Percentiles rank a stretch among this genome's conserved stretches.
These are phyloP conservation scores for Drosophila prosaltans DNA, from an alignment of 1,140 invertebrate genomes.

Conservation along the genomic window DNA sequence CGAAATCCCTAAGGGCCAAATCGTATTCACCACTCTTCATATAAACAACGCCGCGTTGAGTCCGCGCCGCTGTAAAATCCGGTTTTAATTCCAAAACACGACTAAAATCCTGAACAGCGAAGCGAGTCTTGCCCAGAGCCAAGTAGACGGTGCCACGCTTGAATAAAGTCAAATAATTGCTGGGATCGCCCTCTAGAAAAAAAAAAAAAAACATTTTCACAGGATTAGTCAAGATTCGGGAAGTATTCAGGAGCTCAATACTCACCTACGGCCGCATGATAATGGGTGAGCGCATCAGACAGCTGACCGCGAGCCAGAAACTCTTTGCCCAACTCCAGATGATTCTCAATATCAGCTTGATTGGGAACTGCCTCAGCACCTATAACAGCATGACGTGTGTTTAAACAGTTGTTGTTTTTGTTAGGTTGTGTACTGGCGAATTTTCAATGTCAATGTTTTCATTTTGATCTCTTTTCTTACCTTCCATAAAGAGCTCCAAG, in stretches of 20 bases:
- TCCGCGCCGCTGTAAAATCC: slow-evolving; percentile 95
- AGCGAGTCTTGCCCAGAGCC: slow-evolving; percentile 97
- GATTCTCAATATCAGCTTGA: slow-evolving; percentile 93
- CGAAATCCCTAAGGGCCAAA: slow-evolving; percentile 92
- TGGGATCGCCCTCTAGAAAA: slow-evolving; percentile 95
- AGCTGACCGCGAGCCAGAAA: slow-evolving; percentile 96
- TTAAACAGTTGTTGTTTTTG: slow-evolving; percentile 21
- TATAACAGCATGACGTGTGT: slow-evolving; percentile 47
- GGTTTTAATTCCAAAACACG: slow-evolving; percentile 96
- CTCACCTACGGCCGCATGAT: slow-evolving; percentile 98
- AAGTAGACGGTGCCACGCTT: slow-evolving; percentile 98
- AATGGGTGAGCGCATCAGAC: slow-evolving; percentile 97
- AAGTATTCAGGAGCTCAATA: neutral
- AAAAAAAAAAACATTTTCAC: slow-evolving; percentile 62
- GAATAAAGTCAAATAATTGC: slow-evolving; percentile 97
- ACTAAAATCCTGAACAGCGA: slow-evolving; percentile 96
- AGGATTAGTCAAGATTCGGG: neutral
- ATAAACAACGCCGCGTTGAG: slow-evolving; percentile 94
- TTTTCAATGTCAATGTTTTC: slow-evolving; percentile 14
- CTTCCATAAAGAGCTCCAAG: slow-evolving; percentile 79
- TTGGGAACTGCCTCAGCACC: slow-evolving; percentile 86
- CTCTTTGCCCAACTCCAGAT: slow-evolving; percentile 96
- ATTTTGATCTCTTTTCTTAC: slow-evolving; percentile 41
- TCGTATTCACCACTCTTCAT: slow-evolving; percentile 94
- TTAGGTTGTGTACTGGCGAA: neutral